Percentiles rank a stretch among this genome's conserved stretches.
Conservation (phyloP, 2,797 vertebrate species). For the Sebastes flavidus region DNA sequence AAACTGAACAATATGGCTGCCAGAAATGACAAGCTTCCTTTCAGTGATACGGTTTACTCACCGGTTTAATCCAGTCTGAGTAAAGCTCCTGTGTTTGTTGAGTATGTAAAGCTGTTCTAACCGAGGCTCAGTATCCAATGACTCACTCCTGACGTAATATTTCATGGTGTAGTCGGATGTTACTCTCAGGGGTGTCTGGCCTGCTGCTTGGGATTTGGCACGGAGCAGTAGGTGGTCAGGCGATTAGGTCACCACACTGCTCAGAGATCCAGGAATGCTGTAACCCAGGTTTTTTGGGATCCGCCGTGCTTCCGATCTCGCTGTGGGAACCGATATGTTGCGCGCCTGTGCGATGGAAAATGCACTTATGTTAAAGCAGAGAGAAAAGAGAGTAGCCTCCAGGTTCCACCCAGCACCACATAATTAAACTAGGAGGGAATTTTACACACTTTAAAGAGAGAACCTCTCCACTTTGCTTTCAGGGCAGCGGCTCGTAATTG, state of each 20-base stretch:
- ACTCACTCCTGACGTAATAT: constrained; percentile 78
- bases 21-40: constrained; percentile 39
- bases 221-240: constrained; percentile 71
- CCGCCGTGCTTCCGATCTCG: constrained; percentile 62
- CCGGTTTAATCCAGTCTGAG: constrained; percentile 53
- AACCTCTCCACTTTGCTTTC: constrained; percentile 72
- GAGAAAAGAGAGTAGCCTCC: constrained; percentile 53
- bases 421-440: constrained; percentile 79
- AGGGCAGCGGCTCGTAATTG: constrained; percentile 76
- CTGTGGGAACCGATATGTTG: constrained; percentile 68
- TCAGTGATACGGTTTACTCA: constrained; percentile 32
- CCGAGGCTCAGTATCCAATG: constrained; percentile 53
- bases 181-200: constrained; percentile 68
- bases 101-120: constrained; percentile 56
- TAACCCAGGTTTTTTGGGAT: constrained; percentile 65
- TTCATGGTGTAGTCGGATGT: constrained; percentile 71
- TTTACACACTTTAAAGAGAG: constrained; percentile 76
- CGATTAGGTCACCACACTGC: constrained; percentile 74
- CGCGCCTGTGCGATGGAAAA: constrained; percentile 68
- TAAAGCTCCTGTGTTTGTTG: constrained; percentile 59
- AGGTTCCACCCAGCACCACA: constrained; percentile 78
- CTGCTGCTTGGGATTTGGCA: constrained; percentile 71
- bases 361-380: constrained; percentile 55
- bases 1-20: constrained; percentile 17
- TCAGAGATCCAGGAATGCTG: constrained; percentile 70